phyloP scores from a whole-genome alignment of 2,888 invertebrate genomes.

The Strigamia transsilvanica region DNA sequence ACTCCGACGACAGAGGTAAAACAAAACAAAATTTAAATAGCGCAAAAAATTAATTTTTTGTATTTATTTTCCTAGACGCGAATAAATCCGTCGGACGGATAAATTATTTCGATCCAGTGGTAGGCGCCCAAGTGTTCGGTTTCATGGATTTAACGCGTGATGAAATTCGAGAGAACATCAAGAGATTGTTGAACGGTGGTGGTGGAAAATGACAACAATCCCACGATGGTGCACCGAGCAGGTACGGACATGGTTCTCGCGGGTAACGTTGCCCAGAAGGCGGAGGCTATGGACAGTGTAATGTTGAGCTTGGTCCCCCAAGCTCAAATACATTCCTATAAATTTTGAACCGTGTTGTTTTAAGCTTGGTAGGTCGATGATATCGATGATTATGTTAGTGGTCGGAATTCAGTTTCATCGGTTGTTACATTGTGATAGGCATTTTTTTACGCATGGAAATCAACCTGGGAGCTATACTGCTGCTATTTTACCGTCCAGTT shows the following conservation, averaged over 20 bases:
- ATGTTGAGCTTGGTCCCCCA: slow-evolving; percentile 49
- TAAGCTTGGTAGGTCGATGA: slow-evolving; percentile 58
- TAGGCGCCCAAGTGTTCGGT: too few relatives aligned
- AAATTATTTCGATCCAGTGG: too few relatives aligned
- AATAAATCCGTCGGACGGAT: too few relatives aligned
- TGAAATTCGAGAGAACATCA: too few relatives aligned
- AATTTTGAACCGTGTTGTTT: neutral
- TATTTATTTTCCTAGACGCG: too few relatives aligned
- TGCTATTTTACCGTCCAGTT: neutral
- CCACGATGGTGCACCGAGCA: slow-evolving; percentile 53
- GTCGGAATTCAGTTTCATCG: slow-evolving; percentile 60
- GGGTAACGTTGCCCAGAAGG: slow-evolving; percentile 50
- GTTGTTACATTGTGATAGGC: slow-evolving; percentile 55
- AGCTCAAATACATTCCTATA: slow-evolving; percentile 37
- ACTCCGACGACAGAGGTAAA: too few relatives aligned
- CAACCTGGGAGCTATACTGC: slow-evolving; percentile 52
- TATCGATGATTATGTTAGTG: slow-evolving; percentile 61
- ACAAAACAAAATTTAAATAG: too few relatives aligned
- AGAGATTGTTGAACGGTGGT: too few relatives aligned
- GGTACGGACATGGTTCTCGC: slow-evolving; percentile 50
- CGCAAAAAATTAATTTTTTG: too few relatives aligned
- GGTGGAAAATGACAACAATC: slow-evolving; percentile 55
- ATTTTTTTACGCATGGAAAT: slow-evolving; percentile 53
- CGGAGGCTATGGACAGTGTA: slow-evolving; percentile 51
- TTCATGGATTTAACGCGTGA: too few relatives aligned